phyloP scores from a whole-genome alignment of 2,797 vertebrate species.

The Telmatherina bonti region DNA sequence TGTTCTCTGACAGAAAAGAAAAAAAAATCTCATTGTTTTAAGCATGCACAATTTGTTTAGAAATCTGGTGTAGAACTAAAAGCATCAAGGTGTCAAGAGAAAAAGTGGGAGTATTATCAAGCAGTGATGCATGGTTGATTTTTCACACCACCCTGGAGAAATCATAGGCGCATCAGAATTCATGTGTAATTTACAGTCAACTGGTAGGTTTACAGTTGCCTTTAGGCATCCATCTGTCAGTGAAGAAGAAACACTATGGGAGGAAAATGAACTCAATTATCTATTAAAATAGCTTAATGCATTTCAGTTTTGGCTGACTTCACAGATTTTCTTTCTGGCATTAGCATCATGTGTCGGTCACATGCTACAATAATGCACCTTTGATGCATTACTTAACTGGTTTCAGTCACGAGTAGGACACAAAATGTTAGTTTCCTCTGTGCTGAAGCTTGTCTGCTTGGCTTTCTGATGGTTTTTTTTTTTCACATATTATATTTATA shows the following conservation, averaged over 20 bases:
- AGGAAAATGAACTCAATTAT: constrained; percentile 67
- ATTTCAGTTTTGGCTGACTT: constrained; percentile 64
- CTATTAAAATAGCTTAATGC: constrained; percentile 69
- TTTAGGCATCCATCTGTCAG: constrained; percentile 70
- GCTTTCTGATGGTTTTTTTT: constrained; percentile 36
- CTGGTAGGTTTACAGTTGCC: constrained; percentile 62
- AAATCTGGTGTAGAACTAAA: constrained; percentile 17
- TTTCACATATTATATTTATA: neutral
- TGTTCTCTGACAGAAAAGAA: neutral
- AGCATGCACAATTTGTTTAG: constrained; percentile 1
- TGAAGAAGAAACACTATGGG: constrained; percentile 62
- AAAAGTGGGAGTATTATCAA: constrained; percentile 30
- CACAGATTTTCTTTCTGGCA: constrained; percentile 46
- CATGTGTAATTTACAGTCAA: constrained; percentile 77
- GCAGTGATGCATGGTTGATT: constrained; percentile 68
- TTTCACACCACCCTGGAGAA: constrained; percentile 53
- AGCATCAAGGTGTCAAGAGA: constrained; percentile 26
- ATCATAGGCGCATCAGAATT: constrained; percentile 67
- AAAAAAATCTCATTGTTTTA: neutral
- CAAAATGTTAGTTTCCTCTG: constrained; percentile 46
- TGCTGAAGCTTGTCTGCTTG: constrained; percentile 48
- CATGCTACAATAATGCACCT: constrained; percentile 62
- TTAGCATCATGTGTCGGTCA: constrained; percentile 45
- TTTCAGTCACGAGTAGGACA: constrained; percentile 45
- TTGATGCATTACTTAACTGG: constrained; percentile 64